Base-by-base conservation (phyloP, 2,888 invertebrate genomes). In the Ormia ochracea region DNA sequence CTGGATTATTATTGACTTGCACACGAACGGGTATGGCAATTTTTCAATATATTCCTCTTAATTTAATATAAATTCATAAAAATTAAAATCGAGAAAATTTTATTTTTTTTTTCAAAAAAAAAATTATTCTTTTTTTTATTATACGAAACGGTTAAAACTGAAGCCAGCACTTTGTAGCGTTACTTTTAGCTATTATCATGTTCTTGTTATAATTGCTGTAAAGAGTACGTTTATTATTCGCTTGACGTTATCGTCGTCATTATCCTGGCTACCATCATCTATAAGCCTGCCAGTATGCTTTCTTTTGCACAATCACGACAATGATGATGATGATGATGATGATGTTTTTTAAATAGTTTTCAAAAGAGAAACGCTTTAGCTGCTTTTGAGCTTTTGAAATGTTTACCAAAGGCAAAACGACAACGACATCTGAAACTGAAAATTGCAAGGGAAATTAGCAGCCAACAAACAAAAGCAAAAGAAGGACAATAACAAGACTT, bases 321-420 rank as follows among this genome's bases (percentile, higher is more conserved):
- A n/a, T n/a, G n/a, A n/a, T n/a, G n/a, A n/a, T n/a, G 19, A 52
- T 48, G 59, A 31, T 72, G 58, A 36, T 33, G 56, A 41, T 54
- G 54, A n/a, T 45, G 38, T 54, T 3, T 73, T 73, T 63, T 28
- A 36, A 61, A 66, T 28, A 65, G n/a, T 56, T 54, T 73, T 56
- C 38, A 14, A 45, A 14, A 43, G 14, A 43, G 12, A 54, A 19
- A 19, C 26, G 14, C 33, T 36, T 56, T 38, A 56, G n/a, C 28
- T 65, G 45, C 14, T 63, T 45, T 70, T 70, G 28, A 65, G 56
- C 6, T 56, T 45, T 38, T 38, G 9, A 26, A 23, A 17, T 6
- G 10, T 14, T n/a, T n/a, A n/a, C n/a, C n/a, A n/a, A n/a, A n/a
- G n/a, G 19, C 26, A 54, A 52, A 54, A 54, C 19, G 21, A 45